phyloP scores from a whole-genome alignment of 2,797 vertebrate genomes.

The Sebastes diploproa region DNA sequence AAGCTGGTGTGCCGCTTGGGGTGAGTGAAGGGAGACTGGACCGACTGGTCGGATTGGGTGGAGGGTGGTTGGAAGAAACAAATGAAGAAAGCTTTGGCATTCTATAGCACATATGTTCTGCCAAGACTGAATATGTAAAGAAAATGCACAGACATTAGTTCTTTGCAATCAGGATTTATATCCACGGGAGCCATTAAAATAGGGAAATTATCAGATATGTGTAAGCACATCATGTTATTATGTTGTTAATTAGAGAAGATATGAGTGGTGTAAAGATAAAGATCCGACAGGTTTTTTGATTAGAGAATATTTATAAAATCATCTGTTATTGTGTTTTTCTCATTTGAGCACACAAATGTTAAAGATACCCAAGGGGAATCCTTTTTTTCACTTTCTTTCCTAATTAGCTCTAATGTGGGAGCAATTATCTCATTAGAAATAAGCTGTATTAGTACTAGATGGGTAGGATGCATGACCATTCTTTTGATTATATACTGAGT shows the following conservation, averaged over 20 bases:
- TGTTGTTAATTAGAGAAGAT: background rate
- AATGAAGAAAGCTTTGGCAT: background rate
- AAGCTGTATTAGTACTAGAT: background rate
- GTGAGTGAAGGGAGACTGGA: conserved; percentile 79
- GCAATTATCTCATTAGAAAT: background rate
- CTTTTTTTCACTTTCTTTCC: background rate
- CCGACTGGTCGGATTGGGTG: conserved; percentile 13
- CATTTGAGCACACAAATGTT: background rate
- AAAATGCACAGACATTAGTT: background rate
- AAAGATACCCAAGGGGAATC: background rate
- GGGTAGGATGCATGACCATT: background rate
- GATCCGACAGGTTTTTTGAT: background rate
- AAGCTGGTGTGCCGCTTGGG: conserved; percentile 87
- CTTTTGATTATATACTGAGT: background rate
- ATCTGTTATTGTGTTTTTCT: background rate
- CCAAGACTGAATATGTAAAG: background rate
- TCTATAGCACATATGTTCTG: background rate
- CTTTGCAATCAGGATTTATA: background rate
- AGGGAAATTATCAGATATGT: background rate
- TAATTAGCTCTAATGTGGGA: background rate
- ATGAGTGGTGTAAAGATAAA: background rate
- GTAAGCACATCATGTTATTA: background rate
- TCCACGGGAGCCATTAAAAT: background rate
- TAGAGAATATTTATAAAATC: background rate
- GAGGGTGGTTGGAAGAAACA: background rate